A percentile compares a stretch with the other conserved stretches of the same genome.
phyloP scores from a whole-genome alignment of 35 echinoderm and acorn worm species.

The Ptychodera flava region DNA sequence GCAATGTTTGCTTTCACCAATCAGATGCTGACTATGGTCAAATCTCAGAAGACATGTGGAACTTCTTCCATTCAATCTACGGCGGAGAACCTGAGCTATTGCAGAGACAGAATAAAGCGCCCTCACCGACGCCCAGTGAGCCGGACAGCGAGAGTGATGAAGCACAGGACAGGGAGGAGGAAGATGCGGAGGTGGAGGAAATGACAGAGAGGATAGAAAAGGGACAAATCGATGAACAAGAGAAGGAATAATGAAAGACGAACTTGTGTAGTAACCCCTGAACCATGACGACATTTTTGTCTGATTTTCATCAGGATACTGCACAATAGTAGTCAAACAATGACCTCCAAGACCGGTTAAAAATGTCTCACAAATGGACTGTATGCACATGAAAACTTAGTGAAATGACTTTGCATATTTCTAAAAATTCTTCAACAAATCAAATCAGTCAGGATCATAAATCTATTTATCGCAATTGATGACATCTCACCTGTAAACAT shows the following conservation, averaged over 20 bases:
- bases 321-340: too few species aligned
- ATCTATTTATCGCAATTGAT: too few species aligned
- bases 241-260: not conserved
- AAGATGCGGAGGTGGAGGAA: not conserved
- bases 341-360: too few species aligned
- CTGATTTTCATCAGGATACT: too few species aligned
- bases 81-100: conserved; percentile 83
- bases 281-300: too few species aligned
- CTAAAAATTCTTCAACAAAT: too few species aligned
- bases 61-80: conserved; percentile 84
- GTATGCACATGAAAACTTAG: too few species aligned
- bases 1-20: not conserved
- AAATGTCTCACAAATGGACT: too few species aligned
- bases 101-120: conserved; percentile 3
- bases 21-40: conserved; percentile 80
- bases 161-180: not conserved
- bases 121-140: not conserved
- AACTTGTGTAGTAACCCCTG: too few species aligned
- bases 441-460: too few species aligned
- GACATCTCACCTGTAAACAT: too few species aligned
- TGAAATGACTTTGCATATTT: too few species aligned
- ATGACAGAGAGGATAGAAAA: not conserved
- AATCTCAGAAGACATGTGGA: conserved; percentile 90
- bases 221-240: not conserved
- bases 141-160: not conserved